Base-by-base conservation (phyloP, 2,113 vertebrate species). In the Glaucidium brasilianum region DNA sequence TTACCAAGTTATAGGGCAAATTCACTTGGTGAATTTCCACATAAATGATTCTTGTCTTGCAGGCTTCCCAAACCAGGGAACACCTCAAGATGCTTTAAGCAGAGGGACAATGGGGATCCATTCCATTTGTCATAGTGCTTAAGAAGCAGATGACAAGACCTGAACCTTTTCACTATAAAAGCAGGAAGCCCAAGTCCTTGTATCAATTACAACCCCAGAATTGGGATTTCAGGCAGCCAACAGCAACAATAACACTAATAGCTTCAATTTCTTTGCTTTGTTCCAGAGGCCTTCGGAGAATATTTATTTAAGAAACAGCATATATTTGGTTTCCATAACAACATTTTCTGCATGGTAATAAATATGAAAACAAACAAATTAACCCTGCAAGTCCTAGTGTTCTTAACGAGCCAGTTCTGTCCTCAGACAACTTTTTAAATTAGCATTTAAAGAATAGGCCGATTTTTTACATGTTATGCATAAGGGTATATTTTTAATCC, bases 261-360 rank as follows among this genome's bases (percentile, higher is more conserved):
- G 58, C n/a, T 90, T 60, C 47, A 66, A 41, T 75, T 93, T 39
- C 37, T 88, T 90, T 75, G 26, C 30, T 64, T 63, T 68, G 13
- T 90, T 93, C n/a, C 50, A 89, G 41, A 73, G 34, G 30, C 39
- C 32, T 74, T 91, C 14, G 49, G 45, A 88, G 63, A 66, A 62
- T 56, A 75, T 77, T 92, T 84, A 74, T 79, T 93, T 80, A 80
- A 77, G 59, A 94, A 91, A 94, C 37, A 91, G 39, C 34, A 88
- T 60, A 52, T 49, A 90, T 79, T 73, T 79, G 15, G 62, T 75
- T 92, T 85, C 85, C 75, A 86, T 90, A 94, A 83, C 71, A 85
- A 88, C 67, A 49, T 73, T 92, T 93, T 60, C 60, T 60, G 30
- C 39, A 32, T 21, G 16, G 19, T 32, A 83, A 23, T 43, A 62